Evolutionary conservation across 2,888 invertebrate genomes (phyloP).

Genomic region (Cerceris ruficornis): DNA sequence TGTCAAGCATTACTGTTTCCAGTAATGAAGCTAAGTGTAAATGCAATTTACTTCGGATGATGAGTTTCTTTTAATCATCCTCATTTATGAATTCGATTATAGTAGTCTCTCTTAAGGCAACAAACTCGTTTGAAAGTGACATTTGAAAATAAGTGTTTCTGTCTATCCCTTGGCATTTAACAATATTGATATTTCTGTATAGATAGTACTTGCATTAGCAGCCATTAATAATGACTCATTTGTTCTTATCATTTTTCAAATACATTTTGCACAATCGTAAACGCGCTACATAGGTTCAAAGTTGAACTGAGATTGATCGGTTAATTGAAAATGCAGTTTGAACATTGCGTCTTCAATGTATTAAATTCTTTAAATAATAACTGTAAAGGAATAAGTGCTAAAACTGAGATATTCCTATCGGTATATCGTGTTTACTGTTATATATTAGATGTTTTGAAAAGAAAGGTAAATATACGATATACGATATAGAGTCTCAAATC

Average conservation of each 20-base stretch:
- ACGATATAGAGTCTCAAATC: no score
- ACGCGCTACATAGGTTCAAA: constrained; percentile 41
- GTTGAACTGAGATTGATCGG: constrained; percentile 30
- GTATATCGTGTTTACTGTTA: constrained; percentile 8
- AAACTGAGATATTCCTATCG: constrained; percentile 38
- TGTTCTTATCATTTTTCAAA: constrained; percentile 36
- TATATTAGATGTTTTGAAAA: constrained; percentile 25
- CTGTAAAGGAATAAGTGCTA: constrained; percentile 39
- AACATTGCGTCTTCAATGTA: constrained; percentile 31
- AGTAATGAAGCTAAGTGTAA: constrained; percentile 49
- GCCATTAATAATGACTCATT: constrained; percentile 34
- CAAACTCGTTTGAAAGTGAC: constrained; percentile 34
- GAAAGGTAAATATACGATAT: no score
- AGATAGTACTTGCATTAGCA: constrained; percentile 42
- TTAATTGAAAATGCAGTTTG: constrained; percentile 31
- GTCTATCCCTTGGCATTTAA: constrained; percentile 35
- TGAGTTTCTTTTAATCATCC: constrained; percentile 16
- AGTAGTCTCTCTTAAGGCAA: constrained; percentile 55
- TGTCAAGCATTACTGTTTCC: constrained; percentile 41
- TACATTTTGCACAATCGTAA: constrained; percentile 45
- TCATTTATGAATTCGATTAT: constrained; percentile 30
- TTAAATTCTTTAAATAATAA: constrained; percentile 32
- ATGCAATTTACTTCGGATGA: constrained; percentile 46
- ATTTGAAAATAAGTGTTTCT: constrained; percentile 34
- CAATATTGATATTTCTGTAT: constrained; percentile 46